phyloP scores from a whole-genome alignment of 2,797 vertebrate species.

The Tauraco hartlaubi region DNA sequence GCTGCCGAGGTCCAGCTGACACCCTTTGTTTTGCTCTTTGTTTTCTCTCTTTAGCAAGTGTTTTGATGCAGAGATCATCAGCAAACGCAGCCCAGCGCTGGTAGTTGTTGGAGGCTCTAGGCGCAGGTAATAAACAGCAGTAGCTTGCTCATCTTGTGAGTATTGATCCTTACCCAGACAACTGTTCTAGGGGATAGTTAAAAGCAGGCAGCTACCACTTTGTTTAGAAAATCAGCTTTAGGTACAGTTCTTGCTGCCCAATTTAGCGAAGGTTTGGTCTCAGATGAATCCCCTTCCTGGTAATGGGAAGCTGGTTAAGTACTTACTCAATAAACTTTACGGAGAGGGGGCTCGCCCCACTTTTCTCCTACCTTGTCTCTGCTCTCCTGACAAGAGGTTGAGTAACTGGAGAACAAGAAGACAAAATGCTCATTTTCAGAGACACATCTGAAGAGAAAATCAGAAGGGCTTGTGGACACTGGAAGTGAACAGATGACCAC shows the following conservation, averaged over 20 bases:
- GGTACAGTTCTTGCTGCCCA: not conserved
- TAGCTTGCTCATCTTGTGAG: not conserved
- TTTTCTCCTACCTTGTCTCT: not conserved
- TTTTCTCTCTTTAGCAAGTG: not conserved
- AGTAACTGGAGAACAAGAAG: no score
- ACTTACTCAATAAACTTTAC: not conserved
- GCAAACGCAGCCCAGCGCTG: not conserved
- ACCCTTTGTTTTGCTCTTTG: not conserved
- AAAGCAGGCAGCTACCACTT: not conserved
- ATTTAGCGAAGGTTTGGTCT: not conserved
- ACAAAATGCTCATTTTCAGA: not conserved
- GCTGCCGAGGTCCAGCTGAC: fast-evolving
- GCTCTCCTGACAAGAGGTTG: not conserved
- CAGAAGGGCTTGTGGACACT: not conserved
- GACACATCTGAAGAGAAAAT: not conserved
- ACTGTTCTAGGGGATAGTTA: not conserved
- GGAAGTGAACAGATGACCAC: not conserved
- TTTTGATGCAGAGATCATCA: not conserved
- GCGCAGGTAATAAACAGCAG: not conserved
- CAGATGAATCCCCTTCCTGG: not conserved
- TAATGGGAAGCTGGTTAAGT: not conserved
- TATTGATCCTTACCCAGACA: not conserved
- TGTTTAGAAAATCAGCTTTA: not conserved
- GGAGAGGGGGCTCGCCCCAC: fast-evolving
- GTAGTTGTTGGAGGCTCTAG: not conserved